Percentiles rank a stretch among this genome's conserved stretches.
These are phyloP conservation scores for Microcebus ravelobensis DNA, from an alignment of 2,113 vertebrate genomes.

Conservation along the genomic window DNA sequence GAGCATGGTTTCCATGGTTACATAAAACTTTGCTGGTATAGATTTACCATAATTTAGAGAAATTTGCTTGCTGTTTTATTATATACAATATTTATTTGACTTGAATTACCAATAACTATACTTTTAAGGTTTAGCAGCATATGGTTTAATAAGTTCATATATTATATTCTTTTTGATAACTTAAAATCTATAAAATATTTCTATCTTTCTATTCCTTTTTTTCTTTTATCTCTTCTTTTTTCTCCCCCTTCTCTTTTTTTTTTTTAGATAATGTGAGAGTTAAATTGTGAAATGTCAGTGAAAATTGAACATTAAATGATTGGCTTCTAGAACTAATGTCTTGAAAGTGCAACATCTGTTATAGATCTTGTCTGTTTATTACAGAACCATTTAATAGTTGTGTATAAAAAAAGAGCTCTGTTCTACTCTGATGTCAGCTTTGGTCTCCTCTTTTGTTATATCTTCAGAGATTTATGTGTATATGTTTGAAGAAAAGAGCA, in stretches of 20 bases:
- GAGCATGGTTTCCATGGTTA: slow-evolving; percentile 59
- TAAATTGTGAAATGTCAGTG: neutral
- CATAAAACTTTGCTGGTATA: neutral
- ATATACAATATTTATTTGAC: slow-evolving; percentile 23
- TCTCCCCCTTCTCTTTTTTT: fast-evolving
- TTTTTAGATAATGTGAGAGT: neutral
- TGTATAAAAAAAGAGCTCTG: neutral
- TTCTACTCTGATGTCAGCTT: neutral
- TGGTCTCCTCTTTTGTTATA: neutral
- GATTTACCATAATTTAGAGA: slow-evolving; percentile 27
- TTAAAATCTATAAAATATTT: neutral
- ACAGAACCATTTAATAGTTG: neutral
- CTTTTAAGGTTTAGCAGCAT: neutral
- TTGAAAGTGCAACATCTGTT: neutral
- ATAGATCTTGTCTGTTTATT: neutral
- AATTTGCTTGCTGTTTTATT: neutral
- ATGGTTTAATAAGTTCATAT: neutral
- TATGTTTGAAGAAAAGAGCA: neutral
- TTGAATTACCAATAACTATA: neutral
- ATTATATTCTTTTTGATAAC: neutral
- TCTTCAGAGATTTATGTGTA: neutral
- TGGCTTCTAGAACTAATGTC: neutral
- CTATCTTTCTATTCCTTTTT: neutral
- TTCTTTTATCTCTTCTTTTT: no score
- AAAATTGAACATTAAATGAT: neutral